Evolutionary conservation across 1,140 invertebrate genomes (phyloP), one percentile per base, ranked within the genome.

Genomic region (Tetramorium simillimum): DNA sequence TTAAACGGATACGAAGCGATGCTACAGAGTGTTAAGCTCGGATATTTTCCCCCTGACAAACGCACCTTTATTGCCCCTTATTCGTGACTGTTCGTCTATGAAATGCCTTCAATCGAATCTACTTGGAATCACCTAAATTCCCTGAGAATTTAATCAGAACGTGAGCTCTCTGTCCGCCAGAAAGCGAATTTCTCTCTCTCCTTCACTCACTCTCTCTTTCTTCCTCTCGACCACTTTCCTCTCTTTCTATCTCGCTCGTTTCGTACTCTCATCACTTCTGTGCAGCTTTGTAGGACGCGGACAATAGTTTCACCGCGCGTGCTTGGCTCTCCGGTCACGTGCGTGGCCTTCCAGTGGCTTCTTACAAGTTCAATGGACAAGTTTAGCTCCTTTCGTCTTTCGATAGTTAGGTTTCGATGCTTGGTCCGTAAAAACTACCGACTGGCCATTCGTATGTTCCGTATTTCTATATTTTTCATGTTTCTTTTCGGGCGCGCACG

Each of bases 31-130:
- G 85, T 91, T 90, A 89, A 87, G 85, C 88, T 86, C 43, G 49
- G 85, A 85, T 90, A 91, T 90, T 91, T 91, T 89, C 89, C 82
- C 18, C 82, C 80, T 84, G 90, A 90, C 88, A 92, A 92, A 92
- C 90, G 91, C 85, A 90, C 84, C 91, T 89, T 92, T 91, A 92
- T 93, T 92, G 92, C 88, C 86, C 88, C 91, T 92, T 93, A 91
- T 92, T 90, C 90, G 91, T 92, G 92, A 87, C 88, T 91, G 89
- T 89, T 92, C 90, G 86, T 88, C 92, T 93, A 93, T 93, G 90
- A 92, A 93, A 93, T 92, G 90, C 91, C 90, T 93, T 92, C 87
- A 92, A 92, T 93, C 90, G 90, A 93, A 93, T 93, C 91, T 91
- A 91, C 86, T 91, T 90, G 89, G 86, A 93, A 93, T 93, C 90